Percentiles rank a stretch among this genome's conserved stretches.
Evolutionary conservation across 2,888 invertebrate species (phyloP).

Genomic region (Drosophila neonasuta): DNA sequence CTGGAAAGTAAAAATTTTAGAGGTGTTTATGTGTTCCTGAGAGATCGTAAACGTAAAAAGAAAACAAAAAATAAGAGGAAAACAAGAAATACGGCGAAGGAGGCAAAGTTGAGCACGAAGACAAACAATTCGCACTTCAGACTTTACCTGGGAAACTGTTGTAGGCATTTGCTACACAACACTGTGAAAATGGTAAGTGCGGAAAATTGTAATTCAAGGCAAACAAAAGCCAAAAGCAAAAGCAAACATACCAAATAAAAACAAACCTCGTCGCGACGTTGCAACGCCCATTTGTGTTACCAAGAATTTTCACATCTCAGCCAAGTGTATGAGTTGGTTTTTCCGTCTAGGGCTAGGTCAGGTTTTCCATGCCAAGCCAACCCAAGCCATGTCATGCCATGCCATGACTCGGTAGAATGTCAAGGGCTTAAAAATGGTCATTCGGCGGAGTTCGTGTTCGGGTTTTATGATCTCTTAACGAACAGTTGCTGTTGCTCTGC

Average conservation of each 20-base stretch:
- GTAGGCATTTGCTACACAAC: conserved; percentile 38
- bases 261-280: conserved; percentile 16
- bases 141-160: conserved; percentile 50
- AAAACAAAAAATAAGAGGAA: background rate
- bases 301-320: conserved; percentile 44
- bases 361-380: conserved; percentile 20
- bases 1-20: background rate
- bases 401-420: conserved; percentile 25
- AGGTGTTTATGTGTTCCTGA: background rate
- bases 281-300: conserved; percentile 26
- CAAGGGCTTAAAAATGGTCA: conserved; percentile 27
- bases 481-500: background rate
- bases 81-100: background rate
- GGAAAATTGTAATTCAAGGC: conserved; percentile 25
- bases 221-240: conserved; percentile 16
- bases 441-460: conserved; percentile 17
- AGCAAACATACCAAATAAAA: conserved; percentile 12
- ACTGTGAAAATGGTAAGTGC: conserved; percentile 58
- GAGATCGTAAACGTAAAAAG: conserved; percentile 5
- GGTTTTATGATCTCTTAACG: conserved; percentile 9
- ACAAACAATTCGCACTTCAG: conserved; percentile 23
- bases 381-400: background rate
- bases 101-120: conserved; percentile 22
- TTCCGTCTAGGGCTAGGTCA: conserved; percentile 39
- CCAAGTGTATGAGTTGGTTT: conserved; percentile 15